Evolutionary conservation across 1,140 invertebrate genomes (phyloP).

Genomic region (Protaetia brevitarsis): DNA sequence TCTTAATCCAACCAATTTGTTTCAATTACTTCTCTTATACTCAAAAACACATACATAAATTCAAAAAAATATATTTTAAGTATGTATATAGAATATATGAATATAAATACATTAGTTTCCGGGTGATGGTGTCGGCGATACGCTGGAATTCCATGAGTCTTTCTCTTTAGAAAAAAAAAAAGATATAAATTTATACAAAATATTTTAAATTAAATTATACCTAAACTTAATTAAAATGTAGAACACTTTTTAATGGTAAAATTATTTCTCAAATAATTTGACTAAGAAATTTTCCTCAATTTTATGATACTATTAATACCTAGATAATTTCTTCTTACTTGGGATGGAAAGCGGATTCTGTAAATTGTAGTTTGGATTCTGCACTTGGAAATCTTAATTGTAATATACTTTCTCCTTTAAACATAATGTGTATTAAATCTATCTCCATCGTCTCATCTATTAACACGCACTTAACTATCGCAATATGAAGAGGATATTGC

Average conservation of each 20-base stretch:
- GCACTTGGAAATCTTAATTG: too few species aligned
- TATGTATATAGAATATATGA: neutral
- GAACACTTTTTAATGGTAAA: neutral
- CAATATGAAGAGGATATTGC: too few species aligned
- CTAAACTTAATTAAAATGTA: too few species aligned
- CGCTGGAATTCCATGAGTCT: neutral
- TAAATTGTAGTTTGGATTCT: neutral
- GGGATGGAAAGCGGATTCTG: neutral
- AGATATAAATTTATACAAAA: slow-evolving; percentile 9
- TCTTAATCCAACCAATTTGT: too few species aligned
- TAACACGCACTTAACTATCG: too few species aligned
- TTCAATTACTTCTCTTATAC: too few species aligned
- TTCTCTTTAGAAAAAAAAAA: neutral
- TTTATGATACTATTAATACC: slow-evolving; percentile 2
- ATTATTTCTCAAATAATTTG: slow-evolving; percentile 6
- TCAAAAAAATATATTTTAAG: slow-evolving; percentile 10
- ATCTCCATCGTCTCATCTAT: too few species aligned
- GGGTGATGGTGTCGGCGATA: neutral
- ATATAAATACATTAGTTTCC: neutral
- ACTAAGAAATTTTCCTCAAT: neutral
- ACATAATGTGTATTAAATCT: too few species aligned
- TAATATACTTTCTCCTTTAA: too few species aligned
- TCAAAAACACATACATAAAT: neutral
- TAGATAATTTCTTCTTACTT: neutral
- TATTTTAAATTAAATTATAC: neutral